Evolutionary conservation across 2,113 vertebrate genomes (phyloP).

Genomic region (Corythoichthys intestinalis): DNA sequence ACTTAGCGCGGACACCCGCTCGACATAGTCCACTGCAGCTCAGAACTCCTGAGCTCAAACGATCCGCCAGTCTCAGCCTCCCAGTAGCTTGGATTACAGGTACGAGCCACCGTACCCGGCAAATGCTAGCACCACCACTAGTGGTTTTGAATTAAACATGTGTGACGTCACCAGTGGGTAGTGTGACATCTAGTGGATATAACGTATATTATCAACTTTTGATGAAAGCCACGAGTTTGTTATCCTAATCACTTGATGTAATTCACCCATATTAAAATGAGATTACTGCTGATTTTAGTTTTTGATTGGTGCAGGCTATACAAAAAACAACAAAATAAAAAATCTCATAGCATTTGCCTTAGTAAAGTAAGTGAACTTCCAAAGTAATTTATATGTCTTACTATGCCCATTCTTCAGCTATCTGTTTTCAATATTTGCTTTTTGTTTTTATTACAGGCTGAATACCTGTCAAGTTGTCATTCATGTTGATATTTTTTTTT

Average conservation of each 20-base stretch:
- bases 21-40: conserved; percentile 47
- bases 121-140: accelerated
- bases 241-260: too few species aligned
- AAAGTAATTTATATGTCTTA: background rate
- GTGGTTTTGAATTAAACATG: background rate
- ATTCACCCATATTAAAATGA: too few species aligned
- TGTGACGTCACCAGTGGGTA: background rate
- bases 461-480: background rate
- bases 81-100: conserved; percentile 52
- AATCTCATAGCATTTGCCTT: too few species aligned
- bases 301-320: too few species aligned
- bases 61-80: conserved; percentile 50
- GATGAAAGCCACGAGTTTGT: too few species aligned
- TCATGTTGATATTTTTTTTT: background rate
- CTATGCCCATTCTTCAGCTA: background rate
- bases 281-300: too few species aligned
- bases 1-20: conserved; percentile 35
- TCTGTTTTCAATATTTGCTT: background rate
- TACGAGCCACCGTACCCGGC: conserved; percentile 49
- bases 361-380: too few species aligned
- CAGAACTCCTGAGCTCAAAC: conserved; percentile 55
- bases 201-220: background rate
- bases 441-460: background rate
- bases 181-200: background rate
- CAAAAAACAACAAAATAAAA: too few species aligned